Evolutionary conservation across 2,888 invertebrate genomes (phyloP).

Genomic region (Chesias legatella): DNA sequence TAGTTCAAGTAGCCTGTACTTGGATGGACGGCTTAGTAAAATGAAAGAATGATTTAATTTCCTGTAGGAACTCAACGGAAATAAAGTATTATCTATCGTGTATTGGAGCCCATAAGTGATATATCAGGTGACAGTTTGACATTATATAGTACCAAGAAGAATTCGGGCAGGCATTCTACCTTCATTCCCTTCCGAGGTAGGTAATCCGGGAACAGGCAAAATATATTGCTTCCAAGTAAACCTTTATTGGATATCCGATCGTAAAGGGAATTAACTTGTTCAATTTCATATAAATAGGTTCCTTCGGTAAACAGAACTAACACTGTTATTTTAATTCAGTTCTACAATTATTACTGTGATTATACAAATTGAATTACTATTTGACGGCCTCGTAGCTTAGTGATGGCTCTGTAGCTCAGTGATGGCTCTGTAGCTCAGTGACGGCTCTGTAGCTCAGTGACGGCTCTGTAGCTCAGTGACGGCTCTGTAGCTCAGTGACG

Average conservation of each 20-base stretch:
- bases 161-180: constrained; percentile 29
- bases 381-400: too few species aligned
- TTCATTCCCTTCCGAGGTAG: constrained; percentile 11
- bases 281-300: constrained; percentile 30
- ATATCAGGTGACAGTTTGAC: constrained; percentile 1
- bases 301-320: constrained; percentile 25
- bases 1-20: too few species aligned
- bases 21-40: too few species aligned
- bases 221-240: constrained; percentile 42
- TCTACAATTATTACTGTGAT: constrained; percentile 7
- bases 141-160: constrained; percentile 1
- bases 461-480: too few species aligned
- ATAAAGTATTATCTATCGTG: too few species aligned
- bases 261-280: constrained; percentile 43
- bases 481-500: too few species aligned
- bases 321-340: constrained; percentile 8
- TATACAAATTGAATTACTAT: neutral
- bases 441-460: too few species aligned
- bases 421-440: too few species aligned
- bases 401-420: too few species aligned
- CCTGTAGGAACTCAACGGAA: too few species aligned
- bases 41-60: too few species aligned
- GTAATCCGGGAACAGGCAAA: constrained; percentile 26
- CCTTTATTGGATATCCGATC: constrained; percentile 43
- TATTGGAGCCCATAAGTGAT: neutral